Evolutionary conservation across 2,797 vertebrate species (phyloP).

Genomic region (Cossypha niveicapilla): DNA sequence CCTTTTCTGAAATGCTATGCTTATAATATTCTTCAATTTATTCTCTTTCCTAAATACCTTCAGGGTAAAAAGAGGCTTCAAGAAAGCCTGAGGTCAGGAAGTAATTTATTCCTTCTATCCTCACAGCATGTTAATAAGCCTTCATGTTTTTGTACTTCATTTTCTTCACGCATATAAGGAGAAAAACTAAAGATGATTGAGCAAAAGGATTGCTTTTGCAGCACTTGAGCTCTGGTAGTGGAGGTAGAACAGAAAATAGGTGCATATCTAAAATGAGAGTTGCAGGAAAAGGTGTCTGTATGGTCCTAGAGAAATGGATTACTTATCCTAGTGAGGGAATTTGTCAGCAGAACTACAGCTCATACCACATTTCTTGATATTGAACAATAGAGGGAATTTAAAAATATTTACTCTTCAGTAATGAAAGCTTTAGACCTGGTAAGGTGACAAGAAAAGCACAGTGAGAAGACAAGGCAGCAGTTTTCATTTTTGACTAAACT

Average conservation of each 20-base stretch:
- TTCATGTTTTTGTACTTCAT: not conserved
- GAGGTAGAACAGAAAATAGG: not conserved
- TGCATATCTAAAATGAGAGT: not conserved
- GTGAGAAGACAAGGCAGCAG: not conserved
- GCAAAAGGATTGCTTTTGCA: not conserved
- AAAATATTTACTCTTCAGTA: not conserved
- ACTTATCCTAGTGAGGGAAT: not conserved
- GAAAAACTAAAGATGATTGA: not conserved
- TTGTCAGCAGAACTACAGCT: not conserved
- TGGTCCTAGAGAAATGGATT: not conserved
- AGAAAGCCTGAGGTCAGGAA: not conserved
- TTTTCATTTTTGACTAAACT: not conserved
- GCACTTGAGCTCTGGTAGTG: not conserved
- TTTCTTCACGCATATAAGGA: not conserved
- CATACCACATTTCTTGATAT: not conserved
- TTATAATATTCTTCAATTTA: not conserved
- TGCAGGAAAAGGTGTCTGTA: not conserved
- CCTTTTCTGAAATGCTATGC: not conserved
- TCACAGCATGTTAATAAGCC: not conserved
- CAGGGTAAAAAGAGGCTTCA: not conserved
- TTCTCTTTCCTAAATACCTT: not conserved
- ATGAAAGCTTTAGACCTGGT: not conserved
- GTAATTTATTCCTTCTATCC: not conserved
- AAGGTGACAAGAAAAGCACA: constrained; percentile 1
- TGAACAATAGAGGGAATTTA: not conserved